Evolutionary conservation across 2,888 invertebrate genomes (phyloP), one percentile per base, ranked within the genome.

Genomic region (Archaeoteleia sp.): DNA sequence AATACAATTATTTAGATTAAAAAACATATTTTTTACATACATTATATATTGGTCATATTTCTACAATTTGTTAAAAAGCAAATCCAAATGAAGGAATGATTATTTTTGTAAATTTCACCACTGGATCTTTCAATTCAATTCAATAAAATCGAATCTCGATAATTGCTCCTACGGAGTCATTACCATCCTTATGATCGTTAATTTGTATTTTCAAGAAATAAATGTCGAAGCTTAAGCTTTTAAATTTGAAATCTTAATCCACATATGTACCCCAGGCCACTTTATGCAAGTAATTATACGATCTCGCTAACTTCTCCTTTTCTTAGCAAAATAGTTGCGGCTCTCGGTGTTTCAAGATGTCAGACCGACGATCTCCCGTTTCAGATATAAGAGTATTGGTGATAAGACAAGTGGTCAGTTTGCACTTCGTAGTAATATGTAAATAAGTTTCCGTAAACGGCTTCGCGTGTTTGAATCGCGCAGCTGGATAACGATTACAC

Each of bases 161-260:
- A 55, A 46, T 14, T 29, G 49, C 37, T 29, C 49, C 9, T 3
- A 10, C 46, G 14, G 15, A 58, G 49, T 53, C 48, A 49, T 48
- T 60, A 39, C 39, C 49, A 37, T 57, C 12, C 25, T 45, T 29
- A 40, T 35, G 43, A 46, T 48, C 61, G 51, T 58, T 57, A 57
- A 35, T 57, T 58, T 48, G 58, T 53, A 53, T 46, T 53, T 51
- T 39, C 32, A 40, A 35, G 46, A 27, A 57, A 67, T 61, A n/a
- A 67, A 57, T 40, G 51, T 49, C 46, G 35, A 13, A 20, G 3
- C 14, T 12, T 27, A 15, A 42, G 34, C 32, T 48, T 53, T 32
- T 35, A 60, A 60, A 54, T 66, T 46, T 57, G 57, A 67, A 62
- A 67, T 62, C 61, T 62, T 67, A 67, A 67, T 67, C 57, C 57